A percentile compares a stretch with the other conserved stretches of the same genome.
Evolutionary conservation across 1,140 invertebrate genomes (phyloP).

Genomic region (Drosophila willistoni): DNA sequence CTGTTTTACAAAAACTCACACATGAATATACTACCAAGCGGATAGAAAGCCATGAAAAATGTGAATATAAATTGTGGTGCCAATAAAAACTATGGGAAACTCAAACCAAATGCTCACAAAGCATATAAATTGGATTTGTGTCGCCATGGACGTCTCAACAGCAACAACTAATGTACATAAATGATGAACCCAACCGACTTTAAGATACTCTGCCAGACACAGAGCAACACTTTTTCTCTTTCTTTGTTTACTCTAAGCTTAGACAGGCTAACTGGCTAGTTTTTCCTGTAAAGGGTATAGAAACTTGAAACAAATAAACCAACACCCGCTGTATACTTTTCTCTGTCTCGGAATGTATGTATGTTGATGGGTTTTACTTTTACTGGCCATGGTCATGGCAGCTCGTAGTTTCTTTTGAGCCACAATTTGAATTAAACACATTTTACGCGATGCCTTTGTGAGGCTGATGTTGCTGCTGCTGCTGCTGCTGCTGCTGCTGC

Average conservation of each 20-base stretch:
- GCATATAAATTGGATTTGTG: slow-evolving; percentile 67
- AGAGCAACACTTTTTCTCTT: no score
- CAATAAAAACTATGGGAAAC: slow-evolving; percentile 64
- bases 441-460: slow-evolving; percentile 55
- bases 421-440: slow-evolving; percentile 68
- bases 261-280: no score
- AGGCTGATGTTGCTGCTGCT: slow-evolving; percentile 14
- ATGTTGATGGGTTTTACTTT: slow-evolving; percentile 8
- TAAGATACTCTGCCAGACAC: no score
- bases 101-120: slow-evolving; percentile 57
- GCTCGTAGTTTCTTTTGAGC: slow-evolving; percentile 32
- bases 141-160: slow-evolving; percentile 40
- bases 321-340: slow-evolving; percentile 27
- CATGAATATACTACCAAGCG: neutral
- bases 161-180: no score
- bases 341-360: neutral
- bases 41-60: slow-evolving; percentile 24
- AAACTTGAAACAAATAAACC: slow-evolving; percentile 58
- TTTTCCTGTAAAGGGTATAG: neutral
- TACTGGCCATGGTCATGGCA: slow-evolving; percentile 35
- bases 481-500: no score
- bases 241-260: no score
- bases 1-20: slow-evolving; percentile 6
- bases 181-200: no score
- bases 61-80: slow-evolving; percentile 56